Evolutionary conservation across 2,888 invertebrate species (phyloP).

Genomic region (Dryobota labecula): DNA sequence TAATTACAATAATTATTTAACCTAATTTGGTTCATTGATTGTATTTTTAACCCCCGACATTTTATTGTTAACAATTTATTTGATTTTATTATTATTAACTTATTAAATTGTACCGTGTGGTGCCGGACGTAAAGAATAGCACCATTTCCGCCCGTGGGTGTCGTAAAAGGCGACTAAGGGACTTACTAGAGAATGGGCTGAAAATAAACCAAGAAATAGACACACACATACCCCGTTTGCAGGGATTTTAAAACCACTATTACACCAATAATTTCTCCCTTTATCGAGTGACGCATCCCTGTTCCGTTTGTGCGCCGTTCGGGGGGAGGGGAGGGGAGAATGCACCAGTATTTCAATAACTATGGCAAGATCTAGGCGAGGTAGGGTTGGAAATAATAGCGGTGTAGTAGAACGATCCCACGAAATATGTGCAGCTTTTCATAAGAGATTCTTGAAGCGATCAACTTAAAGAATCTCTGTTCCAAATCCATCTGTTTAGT

Average conservation of each 20-base stretch:
- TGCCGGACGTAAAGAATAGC: too few relatives aligned
- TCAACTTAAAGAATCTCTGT: neutral
- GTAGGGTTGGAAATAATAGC: neutral
- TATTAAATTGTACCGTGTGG: too few relatives aligned
- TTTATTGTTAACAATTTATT: too few relatives aligned
- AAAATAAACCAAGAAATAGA: neutral
- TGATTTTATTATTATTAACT: too few relatives aligned
- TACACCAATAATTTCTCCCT: neutral
- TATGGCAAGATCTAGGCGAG: too few relatives aligned
- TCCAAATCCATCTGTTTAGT: neutral
- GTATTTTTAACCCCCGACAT: too few relatives aligned
- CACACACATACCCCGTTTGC: neutral
- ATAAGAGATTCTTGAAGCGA: neutral
- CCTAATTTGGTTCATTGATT: too few relatives aligned
- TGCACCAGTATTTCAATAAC: conserved; percentile 1
- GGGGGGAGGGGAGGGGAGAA: too few relatives aligned
- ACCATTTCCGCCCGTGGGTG: too few relatives aligned
- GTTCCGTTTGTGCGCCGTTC: neutral
- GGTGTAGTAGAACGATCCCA: neutral
- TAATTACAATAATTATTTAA: too few relatives aligned
- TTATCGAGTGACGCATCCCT: neutral
- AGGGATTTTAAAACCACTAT: neutral
- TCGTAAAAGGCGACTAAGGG: too few relatives aligned
- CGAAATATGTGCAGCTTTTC: neutral
- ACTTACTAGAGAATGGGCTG: too few relatives aligned